Evolutionary conservation across 2,888 invertebrate species (phyloP).

Genomic region (Coenonympha glycerion): DNA sequence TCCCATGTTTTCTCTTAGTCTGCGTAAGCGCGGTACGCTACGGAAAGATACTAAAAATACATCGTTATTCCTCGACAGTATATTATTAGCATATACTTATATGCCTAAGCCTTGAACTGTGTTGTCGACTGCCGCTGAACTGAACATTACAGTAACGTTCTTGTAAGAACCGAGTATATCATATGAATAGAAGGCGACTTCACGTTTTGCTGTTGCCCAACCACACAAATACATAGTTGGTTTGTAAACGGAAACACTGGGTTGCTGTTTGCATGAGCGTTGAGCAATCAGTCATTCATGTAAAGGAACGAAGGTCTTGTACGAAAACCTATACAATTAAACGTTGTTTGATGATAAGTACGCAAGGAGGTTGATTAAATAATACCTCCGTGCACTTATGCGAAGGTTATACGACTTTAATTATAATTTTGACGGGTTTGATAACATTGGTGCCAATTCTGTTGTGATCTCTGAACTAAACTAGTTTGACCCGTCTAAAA

Average conservation of each 20-base stretch:
- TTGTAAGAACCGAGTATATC: constrained; percentile 23
- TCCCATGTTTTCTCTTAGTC: background rate
- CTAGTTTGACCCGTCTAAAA: no score
- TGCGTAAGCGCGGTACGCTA: background rate
- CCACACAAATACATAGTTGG: constrained; percentile 47
- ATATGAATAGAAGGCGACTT: constrained; percentile 37
- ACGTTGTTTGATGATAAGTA: constrained; percentile 6
- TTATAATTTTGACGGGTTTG: background rate
- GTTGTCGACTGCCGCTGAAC: constrained; percentile 8
- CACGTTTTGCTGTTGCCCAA: constrained; percentile 48
- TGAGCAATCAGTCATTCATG: constrained; percentile 59
- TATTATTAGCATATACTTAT: constrained; percentile 15
- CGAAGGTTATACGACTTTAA: background rate
- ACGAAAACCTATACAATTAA: constrained; percentile 37
- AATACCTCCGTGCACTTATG: background rate
- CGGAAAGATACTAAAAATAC: background rate
- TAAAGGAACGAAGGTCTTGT: constrained; percentile 54
- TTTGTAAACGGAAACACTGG: constrained; percentile 63
- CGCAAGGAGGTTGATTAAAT: constrained; percentile 1
- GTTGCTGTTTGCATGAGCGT: constrained; percentile 49
- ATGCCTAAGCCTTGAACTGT: constrained; percentile 19
- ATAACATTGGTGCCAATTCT: no score
- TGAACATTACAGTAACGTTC: constrained; percentile 11
- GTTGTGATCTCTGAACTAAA: no score
- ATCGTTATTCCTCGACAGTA: background rate